Evolutionary conservation across 2,113 vertebrate species (phyloP).

Genomic region (Arothron firmamentum): DNA sequence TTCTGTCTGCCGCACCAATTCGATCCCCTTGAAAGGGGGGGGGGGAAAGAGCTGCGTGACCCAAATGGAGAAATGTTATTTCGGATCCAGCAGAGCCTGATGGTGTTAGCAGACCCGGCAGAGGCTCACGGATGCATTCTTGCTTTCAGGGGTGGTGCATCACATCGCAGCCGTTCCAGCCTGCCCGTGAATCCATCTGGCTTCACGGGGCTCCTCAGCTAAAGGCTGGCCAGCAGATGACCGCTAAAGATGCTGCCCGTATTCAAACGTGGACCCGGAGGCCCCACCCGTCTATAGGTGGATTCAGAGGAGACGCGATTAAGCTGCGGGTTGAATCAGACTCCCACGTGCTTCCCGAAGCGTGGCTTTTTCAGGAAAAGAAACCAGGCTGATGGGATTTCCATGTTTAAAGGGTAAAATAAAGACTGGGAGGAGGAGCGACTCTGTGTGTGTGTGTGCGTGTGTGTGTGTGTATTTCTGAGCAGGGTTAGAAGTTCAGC

Average conservation of each 20-base stretch:
- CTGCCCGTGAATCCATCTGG: constrained; percentile 27
- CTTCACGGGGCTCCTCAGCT: constrained; percentile 21
- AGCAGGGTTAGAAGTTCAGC: constrained; percentile 30
- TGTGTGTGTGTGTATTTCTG: constrained; percentile 10
- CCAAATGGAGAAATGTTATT: too few species aligned
- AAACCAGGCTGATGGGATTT: constrained; percentile 55
- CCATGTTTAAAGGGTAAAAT: constrained; percentile 48
- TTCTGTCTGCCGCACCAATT: constrained; percentile 5
- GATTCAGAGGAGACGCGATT: constrained; percentile 29
- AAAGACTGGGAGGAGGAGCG: constrained; percentile 4
- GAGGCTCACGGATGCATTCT: constrained; percentile 28
- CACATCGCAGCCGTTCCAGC: constrained; percentile 15
- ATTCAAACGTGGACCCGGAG: constrained; percentile 54
- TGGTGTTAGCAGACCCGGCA: constrained; percentile 42
- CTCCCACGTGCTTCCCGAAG: constrained; percentile 59
- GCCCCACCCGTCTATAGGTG: constrained; percentile 35
- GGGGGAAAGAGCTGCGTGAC: neutral
- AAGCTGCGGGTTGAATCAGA: constrained; percentile 52
- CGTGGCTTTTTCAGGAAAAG: constrained; percentile 46
- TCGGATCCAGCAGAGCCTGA: constrained; percentile 22
- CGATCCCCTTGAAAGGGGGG: neutral
- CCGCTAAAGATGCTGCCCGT: constrained; percentile 11
- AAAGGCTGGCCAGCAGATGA: neutral
- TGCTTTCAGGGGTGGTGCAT: constrained; percentile 32
- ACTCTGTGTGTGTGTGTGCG: constrained; percentile 2